phyloP scores from a whole-genome alignment of 2,113 vertebrate genomes.

The Bufo bufo region DNA sequence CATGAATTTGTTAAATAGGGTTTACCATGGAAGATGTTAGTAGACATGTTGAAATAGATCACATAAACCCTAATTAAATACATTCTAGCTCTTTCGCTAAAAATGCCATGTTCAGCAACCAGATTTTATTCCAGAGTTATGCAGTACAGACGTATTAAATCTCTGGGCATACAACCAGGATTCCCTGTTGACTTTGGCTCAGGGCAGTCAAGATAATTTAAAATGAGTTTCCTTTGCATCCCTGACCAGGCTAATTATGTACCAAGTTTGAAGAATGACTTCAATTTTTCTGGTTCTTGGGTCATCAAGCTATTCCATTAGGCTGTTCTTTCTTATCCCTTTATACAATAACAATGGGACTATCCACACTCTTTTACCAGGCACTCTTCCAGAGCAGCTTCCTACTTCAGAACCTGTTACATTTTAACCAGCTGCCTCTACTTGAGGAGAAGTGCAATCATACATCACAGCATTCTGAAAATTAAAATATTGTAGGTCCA shows the following conservation, averaged over 20 bases:
- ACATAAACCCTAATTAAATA: not conserved
- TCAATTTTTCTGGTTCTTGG: conserved; percentile 4
- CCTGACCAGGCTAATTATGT: conserved; percentile 22
- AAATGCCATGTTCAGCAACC: not conserved
- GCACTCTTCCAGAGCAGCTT: conserved; percentile 9
- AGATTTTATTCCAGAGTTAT: conserved; percentile 17
- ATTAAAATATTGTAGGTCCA: not conserved
- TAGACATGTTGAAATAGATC: not conserved
- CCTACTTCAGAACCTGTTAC: not conserved
- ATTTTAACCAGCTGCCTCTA: not conserved
- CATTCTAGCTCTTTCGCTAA: conserved; percentile 6
- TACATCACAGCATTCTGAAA: not conserved
- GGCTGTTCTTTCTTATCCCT: not conserved
- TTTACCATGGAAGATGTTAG: too few species aligned
- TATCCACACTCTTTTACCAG: not conserved
- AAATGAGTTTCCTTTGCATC: conserved; percentile 43
- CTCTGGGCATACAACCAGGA: conserved; percentile 42
- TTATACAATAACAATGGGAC: not conserved
- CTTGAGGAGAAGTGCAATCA: not conserved
- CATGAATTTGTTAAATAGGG: not conserved
- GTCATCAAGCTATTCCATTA: not conserved
- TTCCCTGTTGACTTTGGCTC: conserved; percentile 48
- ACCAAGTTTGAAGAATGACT: not conserved
- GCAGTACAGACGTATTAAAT: not conserved
- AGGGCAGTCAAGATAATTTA: conserved; percentile 38